Evolutionary conservation across 2,113 vertebrate genomes (phyloP).

Genomic region (Macrotus californicus): DNA sequence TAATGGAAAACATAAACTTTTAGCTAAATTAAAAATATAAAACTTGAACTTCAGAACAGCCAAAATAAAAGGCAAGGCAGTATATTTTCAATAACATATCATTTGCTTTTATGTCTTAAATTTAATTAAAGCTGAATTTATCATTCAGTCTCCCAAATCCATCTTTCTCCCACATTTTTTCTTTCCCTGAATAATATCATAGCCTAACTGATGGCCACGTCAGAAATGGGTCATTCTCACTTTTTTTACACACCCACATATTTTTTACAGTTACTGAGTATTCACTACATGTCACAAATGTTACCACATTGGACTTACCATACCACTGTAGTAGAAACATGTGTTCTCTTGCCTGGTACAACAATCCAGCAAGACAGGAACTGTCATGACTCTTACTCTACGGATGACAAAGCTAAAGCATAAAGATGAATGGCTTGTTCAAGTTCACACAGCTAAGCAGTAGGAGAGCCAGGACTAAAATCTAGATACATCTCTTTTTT

Average conservation of each 20-base stretch:
- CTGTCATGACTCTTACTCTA: background rate
- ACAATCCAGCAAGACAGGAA: background rate
- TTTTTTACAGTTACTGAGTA: background rate
- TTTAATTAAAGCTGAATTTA: conserved; percentile 22
- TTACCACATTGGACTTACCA: background rate
- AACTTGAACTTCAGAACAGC: conserved; percentile 14
- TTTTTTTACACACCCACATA: background rate
- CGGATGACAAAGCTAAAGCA: background rate
- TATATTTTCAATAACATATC: background rate
- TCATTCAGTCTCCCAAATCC: background rate
- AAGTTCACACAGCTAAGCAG: background rate
- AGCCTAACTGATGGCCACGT: background rate
- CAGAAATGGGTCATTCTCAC: background rate
- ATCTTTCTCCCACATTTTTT: background rate
- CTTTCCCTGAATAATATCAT: background rate
- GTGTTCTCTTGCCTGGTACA: background rate
- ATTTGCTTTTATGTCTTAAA: conserved; percentile 26
- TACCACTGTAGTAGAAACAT: background rate
- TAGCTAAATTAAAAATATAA: conserved; percentile 23
- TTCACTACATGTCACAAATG: background rate
- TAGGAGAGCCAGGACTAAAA: background rate
- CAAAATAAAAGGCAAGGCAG: background rate
- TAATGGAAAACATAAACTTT: background rate
- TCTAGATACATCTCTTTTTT: background rate
- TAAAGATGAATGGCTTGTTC: background rate